Evolutionary conservation across 2,113 vertebrate genomes (phyloP), one percentile per base, ranked within the genome.

Genomic region (Morone chrysops): DNA sequence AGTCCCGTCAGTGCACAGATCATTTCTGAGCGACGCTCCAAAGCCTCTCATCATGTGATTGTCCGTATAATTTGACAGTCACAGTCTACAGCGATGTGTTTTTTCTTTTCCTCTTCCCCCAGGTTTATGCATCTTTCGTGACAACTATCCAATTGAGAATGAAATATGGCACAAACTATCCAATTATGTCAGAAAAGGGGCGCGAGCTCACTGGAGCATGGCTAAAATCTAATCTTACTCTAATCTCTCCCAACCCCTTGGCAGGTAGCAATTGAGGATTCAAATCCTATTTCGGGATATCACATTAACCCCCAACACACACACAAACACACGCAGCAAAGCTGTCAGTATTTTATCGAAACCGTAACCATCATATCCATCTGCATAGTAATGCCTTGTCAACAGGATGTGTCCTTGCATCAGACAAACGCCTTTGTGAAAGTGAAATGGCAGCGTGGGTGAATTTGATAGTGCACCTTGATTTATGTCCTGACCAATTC

Each of bases 391-490:
- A 84, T 70, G 73, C 47, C 81, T 69, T 79, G 81, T 75, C 86
- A 72, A 81, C 84, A 78, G 66, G 80, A 87, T 63, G 82, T 79
- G 82, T 84, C 88, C 83, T 82, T 63, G 84, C 84, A 68, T 91
- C 86, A 67, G 86, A 80, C 66, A 6, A 40, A 70, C 18, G 61
- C 61, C 62, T 90, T 73, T 79, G 70, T 70, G 57, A 51, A 18
- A 51, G 63, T n/a, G 16, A 53, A 68, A 63, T 11, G 6, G 38
- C 51, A 1, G 50, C 31, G 8, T 18, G 47, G 45, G 31, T 17
- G 8, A 50, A 66, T 82, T 22, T 56, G 43, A 77, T 38, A 61
- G 69, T 0, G 22, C 18, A 36, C 43, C 36, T 70, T 83, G 70
- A 87, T 88, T 79, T 78, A 81, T 85, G 48, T 66, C 40, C 75